Evolutionary conservation across 2,888 invertebrate species (phyloP), one percentile per base, ranked within the genome.

Genomic region (Dynastes maya): DNA sequence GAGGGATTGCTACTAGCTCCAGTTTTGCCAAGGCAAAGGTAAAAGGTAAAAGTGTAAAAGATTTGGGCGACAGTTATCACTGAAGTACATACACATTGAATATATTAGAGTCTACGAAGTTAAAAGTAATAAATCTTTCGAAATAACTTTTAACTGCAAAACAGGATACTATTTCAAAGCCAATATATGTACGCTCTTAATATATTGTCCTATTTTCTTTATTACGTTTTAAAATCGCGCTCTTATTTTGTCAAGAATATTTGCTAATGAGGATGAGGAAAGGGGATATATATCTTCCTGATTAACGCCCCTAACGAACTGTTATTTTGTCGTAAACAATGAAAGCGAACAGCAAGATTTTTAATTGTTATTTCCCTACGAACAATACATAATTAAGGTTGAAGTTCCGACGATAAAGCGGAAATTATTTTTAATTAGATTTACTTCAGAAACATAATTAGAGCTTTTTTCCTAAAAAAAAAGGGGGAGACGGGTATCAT

Each of bases 351-450:
- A 29, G 22, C 5, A 22, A 8, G 5, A 22, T 63, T 63, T 63
- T 27, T 8, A 22, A 63, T 63, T 63, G 63, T 63, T 63, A 63
- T 63, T 22, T 55, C 22, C 8, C 29, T 9, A 27, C n/a, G 37
- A 40, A 40, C 32, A 65, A 65, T 37, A 37, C 32, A 16, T 65
- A 65, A 65, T 65, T 65, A 37, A 65, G 40, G 37, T 45, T 4
- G 11, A 65, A 65, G 65, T 65, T 65, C 13, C 9, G 16, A 11
- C 32, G 16, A 32, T n/a, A 65, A 13, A 65, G 22, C 22, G 13
- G 29, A 65, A 65, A 65, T 65, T 40, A 40, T 65, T 65, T 65
- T 65, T 65, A 65, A 65, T 65, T 65, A 32, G 40, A 65, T 37
- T 65, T 37, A n/a, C 40, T 37, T 40, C n/a, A 13, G n/a, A n/a